Evolutionary conservation across 2,888 invertebrate species (phyloP).

Genomic region (Lithophane leautieri): DNA sequence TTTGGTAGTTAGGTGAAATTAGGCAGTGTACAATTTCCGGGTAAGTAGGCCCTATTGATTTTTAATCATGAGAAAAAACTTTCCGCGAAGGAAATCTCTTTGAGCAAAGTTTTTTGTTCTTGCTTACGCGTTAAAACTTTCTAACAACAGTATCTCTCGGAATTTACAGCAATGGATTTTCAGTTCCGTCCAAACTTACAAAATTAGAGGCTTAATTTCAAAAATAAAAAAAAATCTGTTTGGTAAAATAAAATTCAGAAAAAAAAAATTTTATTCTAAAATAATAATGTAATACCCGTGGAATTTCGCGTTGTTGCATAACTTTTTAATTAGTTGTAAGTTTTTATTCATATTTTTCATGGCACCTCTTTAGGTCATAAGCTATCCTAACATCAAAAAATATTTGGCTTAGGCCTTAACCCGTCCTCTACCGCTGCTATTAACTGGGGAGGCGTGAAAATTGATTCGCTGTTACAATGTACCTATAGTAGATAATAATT

Average conservation of each 20-base stretch:
- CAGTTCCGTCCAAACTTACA: neutral
- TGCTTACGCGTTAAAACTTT: constrained; percentile 5
- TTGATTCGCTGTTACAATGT: too few relatives aligned
- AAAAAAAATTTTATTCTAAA: neutral
- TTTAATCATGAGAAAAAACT: neutral
- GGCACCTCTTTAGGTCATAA: too few relatives aligned
- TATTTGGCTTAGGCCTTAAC: too few relatives aligned
- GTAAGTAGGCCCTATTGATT: constrained; percentile 1
- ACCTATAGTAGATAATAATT: too few relatives aligned
- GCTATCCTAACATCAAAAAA: too few relatives aligned
- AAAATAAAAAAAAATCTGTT: neutral
- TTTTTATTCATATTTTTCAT: too few relatives aligned
- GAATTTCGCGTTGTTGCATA: too few relatives aligned
- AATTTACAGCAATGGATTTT: constrained; percentile 18
- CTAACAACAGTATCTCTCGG: neutral
- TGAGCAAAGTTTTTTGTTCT: neutral
- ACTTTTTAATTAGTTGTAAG: too few relatives aligned
- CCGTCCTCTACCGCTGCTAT: too few relatives aligned
- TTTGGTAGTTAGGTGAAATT: neutral
- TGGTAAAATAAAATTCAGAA: neutral
- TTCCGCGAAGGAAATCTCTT: neutral
- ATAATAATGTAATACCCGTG: neutral
- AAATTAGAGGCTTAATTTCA: neutral
- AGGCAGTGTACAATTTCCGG: neutral
- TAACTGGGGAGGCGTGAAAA: too few relatives aligned